phyloP scores from a whole-genome alignment of 2,797 vertebrate species.

The Lithobates pipiens region DNA sequence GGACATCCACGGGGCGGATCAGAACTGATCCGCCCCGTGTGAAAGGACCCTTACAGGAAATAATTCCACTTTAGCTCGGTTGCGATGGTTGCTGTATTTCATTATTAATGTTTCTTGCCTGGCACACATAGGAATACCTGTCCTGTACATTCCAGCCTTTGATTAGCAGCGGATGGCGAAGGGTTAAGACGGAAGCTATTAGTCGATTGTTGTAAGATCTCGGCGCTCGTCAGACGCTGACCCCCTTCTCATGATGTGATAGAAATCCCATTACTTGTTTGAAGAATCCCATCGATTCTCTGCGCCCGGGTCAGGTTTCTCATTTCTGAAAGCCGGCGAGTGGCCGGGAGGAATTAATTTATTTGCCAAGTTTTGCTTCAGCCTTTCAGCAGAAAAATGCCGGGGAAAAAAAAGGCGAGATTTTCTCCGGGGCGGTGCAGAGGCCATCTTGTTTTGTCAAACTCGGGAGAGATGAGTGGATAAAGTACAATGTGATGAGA shows the following conservation, averaged over 20 bases:
- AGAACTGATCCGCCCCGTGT: too few relatives aligned
- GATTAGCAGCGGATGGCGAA: neutral
- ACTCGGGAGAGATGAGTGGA: neutral
- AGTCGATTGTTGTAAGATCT: neutral
- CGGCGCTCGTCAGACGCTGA: slow-evolving; percentile 31
- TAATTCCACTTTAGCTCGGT: too few relatives aligned
- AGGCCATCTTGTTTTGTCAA: slow-evolving; percentile 18
- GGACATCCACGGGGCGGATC: too few relatives aligned
- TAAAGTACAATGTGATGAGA: slow-evolving; percentile 13
- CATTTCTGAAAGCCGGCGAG: slow-evolving; percentile 37
- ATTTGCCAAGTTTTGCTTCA: slow-evolving; percentile 39
- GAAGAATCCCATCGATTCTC: slow-evolving; percentile 46
- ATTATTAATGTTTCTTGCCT: too few relatives aligned
- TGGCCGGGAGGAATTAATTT: slow-evolving; percentile 51
- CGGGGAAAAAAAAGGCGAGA: neutral
- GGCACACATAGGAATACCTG: too few relatives aligned
- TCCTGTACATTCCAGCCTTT: too few relatives aligned
- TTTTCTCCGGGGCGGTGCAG: neutral
- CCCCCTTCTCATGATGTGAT: slow-evolving; percentile 53
- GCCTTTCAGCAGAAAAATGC: slow-evolving; percentile 27
- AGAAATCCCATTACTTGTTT: slow-evolving; percentile 47
- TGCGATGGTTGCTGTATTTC: too few relatives aligned
- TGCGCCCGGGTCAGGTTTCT: slow-evolving; percentile 34
- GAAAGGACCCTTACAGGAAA: too few relatives aligned
- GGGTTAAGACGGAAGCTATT: slow-evolving; percentile 19